Evolutionary conservation across 2,797 vertebrate species (phyloP).

Genomic region (Trachops cirrhosus): DNA sequence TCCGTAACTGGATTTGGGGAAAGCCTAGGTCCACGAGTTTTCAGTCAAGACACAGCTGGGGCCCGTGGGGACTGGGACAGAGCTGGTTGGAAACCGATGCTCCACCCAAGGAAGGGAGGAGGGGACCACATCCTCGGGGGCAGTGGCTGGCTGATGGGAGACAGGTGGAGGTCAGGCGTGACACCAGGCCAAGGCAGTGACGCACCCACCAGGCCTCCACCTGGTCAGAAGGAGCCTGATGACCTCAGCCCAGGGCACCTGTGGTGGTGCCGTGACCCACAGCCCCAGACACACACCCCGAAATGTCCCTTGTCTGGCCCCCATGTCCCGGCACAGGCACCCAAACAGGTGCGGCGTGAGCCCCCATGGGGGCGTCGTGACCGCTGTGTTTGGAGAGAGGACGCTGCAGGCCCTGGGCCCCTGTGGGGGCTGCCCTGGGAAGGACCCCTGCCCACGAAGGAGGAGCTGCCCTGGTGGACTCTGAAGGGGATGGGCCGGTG

Average conservation of each 20-base stretch:
- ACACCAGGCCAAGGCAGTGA: background rate
- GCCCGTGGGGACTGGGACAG: background rate
- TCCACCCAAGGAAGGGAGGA: background rate
- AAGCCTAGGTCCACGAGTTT: background rate
- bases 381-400: background rate
- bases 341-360: background rate
- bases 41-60: background rate
- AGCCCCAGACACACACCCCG: background rate
- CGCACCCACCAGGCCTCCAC: fast-evolving
- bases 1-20: background rate
- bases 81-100: background rate
- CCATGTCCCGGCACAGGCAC: background rate
- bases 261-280: background rate
- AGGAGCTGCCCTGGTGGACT: background rate
- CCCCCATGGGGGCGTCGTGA: background rate
- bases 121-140: background rate
- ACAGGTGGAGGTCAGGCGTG: too few species aligned
- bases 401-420: background rate
- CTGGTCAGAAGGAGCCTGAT: background rate
- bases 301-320: fast-evolving
- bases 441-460: fast-evolving
- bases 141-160: background rate
- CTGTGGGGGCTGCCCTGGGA: background rate
- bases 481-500: fast-evolving
- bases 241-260: background rate